Percentiles rank a stretch among this genome's conserved stretches.
phyloP scores from a whole-genome alignment of 2,113 vertebrate genomes.

The Sylvilagus bachmani region DNA sequence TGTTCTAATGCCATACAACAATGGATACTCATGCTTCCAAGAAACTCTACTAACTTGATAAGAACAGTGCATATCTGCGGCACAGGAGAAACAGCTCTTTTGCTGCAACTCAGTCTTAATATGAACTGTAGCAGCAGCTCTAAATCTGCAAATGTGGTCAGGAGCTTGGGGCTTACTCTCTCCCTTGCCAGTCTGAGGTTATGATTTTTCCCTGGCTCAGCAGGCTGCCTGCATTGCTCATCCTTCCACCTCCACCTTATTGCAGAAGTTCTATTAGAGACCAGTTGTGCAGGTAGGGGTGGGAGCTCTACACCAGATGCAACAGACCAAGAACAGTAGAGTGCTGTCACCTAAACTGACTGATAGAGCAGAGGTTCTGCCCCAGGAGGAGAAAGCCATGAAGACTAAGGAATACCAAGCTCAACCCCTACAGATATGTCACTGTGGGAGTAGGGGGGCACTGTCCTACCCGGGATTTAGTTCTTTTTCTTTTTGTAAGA shows the following conservation, averaged over 20 bases:
- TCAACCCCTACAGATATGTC: background rate
- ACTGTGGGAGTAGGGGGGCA: background rate
- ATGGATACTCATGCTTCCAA: background rate
- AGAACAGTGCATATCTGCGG: background rate
- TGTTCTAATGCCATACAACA: background rate
- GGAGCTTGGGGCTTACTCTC: no score
- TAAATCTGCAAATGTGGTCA: background rate
- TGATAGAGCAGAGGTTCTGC: no score
- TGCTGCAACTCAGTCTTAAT: background rate
- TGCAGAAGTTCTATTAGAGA: background rate
- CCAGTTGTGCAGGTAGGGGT: no score
- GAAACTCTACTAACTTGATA: background rate
- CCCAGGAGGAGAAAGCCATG: no score
- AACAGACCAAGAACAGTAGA: no score
- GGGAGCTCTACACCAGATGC: no score
- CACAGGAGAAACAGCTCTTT: background rate
- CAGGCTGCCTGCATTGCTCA: no score
- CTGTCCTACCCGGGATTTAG: background rate
- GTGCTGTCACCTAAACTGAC: no score
- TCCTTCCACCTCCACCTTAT: background rate
- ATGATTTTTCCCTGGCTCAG: background rate
- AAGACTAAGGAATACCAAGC: no score
- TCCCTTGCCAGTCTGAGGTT: background rate
- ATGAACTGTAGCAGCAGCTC: no score
- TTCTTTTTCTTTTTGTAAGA: no score